A percentile compares a stretch with the other conserved stretches of the same genome.
Conservation (phyloP, 2,888 invertebrate species). For the Hyalella azteca region DNA sequence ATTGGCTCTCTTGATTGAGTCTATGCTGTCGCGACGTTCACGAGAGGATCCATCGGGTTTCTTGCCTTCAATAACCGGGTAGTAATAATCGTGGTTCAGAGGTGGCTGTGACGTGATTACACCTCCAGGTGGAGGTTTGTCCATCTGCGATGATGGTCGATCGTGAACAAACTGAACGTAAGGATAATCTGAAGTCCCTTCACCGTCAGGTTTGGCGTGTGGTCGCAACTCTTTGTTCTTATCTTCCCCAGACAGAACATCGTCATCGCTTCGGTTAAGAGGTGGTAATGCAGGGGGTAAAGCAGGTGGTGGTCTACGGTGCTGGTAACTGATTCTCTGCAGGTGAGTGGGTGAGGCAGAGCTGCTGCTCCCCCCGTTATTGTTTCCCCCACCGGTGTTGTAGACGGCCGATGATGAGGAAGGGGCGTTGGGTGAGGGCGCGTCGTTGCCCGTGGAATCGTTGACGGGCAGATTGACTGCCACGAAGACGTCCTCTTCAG, state of each 20-base stretch:
- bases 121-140: not conserved
- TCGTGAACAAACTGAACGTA: conserved; percentile 76
- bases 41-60: conserved; percentile 38
- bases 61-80: conserved; percentile 71
- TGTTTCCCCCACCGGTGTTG: conserved; percentile 61
- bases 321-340: conserved; percentile 52
- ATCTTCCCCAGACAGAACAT: conserved; percentile 59
- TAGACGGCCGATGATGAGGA: conserved; percentile 62
- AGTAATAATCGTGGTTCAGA: conserved; percentile 83
- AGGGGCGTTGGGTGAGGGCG: not conserved
- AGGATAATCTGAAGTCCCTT: conserved; percentile 67
- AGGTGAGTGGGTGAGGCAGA: conserved; percentile 33
- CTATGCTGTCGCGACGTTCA: conserved; percentile 51
- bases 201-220: not conserved
- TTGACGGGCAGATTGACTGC: conserved; percentile 34
- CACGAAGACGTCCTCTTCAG: conserved; percentile 41
- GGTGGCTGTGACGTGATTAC: conserved; percentile 48
- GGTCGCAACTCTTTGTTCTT: conserved; percentile 35
- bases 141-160: conserved; percentile 5
- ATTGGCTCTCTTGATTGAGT: conserved; percentile 53
- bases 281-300: conserved; percentile 61
- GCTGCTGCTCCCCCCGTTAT: not conserved
- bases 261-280: conserved; percentile 64
- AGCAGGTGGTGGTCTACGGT: conserved; percentile 59
- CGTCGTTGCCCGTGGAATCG: conserved; percentile 6